These are phyloP conservation scores for Meda fulgida DNA, from an alignment of 2,797 vertebrate genomes.

Conservation along the genomic window DNA sequence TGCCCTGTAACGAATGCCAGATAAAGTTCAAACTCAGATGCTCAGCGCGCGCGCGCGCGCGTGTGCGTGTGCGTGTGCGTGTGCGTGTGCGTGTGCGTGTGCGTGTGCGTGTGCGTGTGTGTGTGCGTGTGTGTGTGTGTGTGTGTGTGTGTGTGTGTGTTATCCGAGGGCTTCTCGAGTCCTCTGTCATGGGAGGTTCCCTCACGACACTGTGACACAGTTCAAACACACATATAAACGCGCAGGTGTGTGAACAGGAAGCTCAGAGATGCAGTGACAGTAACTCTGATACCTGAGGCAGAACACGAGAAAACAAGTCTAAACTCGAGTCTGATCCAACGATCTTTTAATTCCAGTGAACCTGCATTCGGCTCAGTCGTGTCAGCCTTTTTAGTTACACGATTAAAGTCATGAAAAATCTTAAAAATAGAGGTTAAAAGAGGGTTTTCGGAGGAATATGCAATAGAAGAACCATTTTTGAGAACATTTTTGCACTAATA, in stretches of 20 bases:
- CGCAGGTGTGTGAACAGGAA: constrained; percentile 3
- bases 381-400: background rate
- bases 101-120: no score
- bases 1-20: no score
- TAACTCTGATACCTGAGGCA: constrained; percentile 10
- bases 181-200: background rate
- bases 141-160: background rate
- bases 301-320: background rate
- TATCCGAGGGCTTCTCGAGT: no score
- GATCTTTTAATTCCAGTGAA: background rate
- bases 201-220: background rate
- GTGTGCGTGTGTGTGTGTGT: no score
- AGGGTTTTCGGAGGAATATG: background rate
- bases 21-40: no score
- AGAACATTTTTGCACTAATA: background rate
- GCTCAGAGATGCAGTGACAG: background rate
- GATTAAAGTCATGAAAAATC: background rate
- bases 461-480: background rate
- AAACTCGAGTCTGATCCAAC: background rate
- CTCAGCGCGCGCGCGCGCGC: no score
- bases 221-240: background rate
- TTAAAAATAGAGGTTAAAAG: background rate
- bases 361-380: background rate
- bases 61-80: no score
- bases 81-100: no score